Evolutionary conservation across 2,113 vertebrate species (phyloP).

Genomic region (Forbesichthys papilliferus): DNA sequence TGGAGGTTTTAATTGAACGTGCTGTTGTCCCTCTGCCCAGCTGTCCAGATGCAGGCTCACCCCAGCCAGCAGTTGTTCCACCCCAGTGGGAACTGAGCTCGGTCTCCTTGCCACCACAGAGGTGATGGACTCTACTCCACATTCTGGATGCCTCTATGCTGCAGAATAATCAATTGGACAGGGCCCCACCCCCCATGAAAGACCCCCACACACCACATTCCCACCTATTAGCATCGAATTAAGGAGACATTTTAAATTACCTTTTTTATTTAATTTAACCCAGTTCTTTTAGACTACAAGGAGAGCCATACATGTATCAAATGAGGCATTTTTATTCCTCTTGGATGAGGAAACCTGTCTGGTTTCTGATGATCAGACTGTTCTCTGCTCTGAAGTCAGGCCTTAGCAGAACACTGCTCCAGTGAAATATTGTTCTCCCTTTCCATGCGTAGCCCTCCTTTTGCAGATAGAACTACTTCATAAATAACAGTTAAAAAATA

Average conservation of each 20-base stretch:
- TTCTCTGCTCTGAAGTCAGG: constrained; percentile 12
- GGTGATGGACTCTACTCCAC: background rate
- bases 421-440: background rate
- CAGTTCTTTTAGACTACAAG: constrained; percentile 3
- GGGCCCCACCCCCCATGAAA: background rate
- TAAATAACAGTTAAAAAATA: constrained; percentile 50
- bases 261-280: constrained; percentile 9
- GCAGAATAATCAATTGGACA: background rate
- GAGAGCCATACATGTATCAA: background rate
- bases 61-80: constrained; percentile 75
- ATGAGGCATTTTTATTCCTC: background rate
- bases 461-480: constrained; percentile 49
- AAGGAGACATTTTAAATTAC: constrained; percentile 1
- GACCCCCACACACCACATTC: constrained; percentile 31
- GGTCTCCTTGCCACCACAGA: background rate
- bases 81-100: constrained; percentile 81
- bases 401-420: too few relatives aligned
- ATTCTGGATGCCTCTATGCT: background rate
- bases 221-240: constrained; percentile 1
- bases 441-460: background rate
- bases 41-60: constrained; percentile 80
- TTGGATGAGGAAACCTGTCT: background rate
- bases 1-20: background rate
- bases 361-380: too few relatives aligned
- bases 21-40: constrained; percentile 61